Base-by-base conservation (phyloP, 2,888 invertebrate genomes). In the Drosophila paramelanica region DNA sequence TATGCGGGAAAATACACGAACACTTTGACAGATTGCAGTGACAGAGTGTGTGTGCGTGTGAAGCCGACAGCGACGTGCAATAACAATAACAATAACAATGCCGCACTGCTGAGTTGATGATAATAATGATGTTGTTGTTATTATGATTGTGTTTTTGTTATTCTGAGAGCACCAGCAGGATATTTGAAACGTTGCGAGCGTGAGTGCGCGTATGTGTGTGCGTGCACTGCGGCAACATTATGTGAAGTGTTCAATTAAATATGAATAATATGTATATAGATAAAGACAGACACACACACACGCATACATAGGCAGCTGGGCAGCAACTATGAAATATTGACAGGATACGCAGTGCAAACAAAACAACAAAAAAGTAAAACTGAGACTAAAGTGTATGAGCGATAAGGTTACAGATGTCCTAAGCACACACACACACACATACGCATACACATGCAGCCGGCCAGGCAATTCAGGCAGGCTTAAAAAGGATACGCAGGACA, bases 321-420 rank as follows among this genome's bases (percentile, higher is more conserved):
- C 62, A 58, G 58, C 67, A 73, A 77, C 79, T 81, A 81, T 81
- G 75, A 81, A 81, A 79, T 81, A 81, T 76, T 77, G 81, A 81
- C 76, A 69, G 77, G 59, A 73, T 72, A 55, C 52, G 43, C 59
- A 67, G 68, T 50, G 58, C 62, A 67, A 68, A 60, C 76, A 67
- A 60, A 75, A 67, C 64, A 66, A 55, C 47, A 68, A 57, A 23
- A 31, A 67, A 56, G 43, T 68, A 72, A 75, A 77, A 73, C 73
- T 70, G 73, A 69, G 71, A 71, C 73, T 68, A 72, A 76, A 81
- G 69, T 79, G 77, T 68, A 79, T 60, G 59, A 55, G 79, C 79
- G 85, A 86, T 86, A 85, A 88, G 85, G 85, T 86, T 86, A 79
- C 85, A 86, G 85, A 87, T 85, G 87, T 73, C 87, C 87, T 81